Evolutionary conservation across 37 sponge, comb jelly and placozoan genomes (phyloP), one percentile per base, ranked within the genome.

Genomic region (Diacarnus erythraeanus): DNA sequence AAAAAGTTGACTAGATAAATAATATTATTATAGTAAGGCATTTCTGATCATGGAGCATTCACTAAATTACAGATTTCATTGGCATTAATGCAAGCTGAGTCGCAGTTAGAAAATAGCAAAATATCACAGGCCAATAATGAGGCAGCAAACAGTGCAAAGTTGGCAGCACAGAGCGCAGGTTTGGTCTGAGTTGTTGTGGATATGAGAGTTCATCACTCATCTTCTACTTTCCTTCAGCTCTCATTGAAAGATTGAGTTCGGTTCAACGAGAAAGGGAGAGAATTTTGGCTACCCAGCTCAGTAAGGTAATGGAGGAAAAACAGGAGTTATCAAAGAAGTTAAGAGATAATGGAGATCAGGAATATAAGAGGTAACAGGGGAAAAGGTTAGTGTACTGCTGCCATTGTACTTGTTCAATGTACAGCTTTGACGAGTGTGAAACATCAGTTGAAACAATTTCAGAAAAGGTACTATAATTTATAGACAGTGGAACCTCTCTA

Each of bases 101-200:
- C 41, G 1, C 57, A 69, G 29, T 39, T 80, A 21, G 17, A 80
- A 37, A 51, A 31, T 12, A 0, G 47, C 40, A 51, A 57, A 37
- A 36, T 70, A 1, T 15, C 71, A 23, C 70, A 80, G 58, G 69
- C 68, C 3, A 42, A 57, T 17, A 25, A 37, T 44, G 80, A 80
- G 5, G 51, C 80, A 36, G 38, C 57, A 21, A 70, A 69, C 58
- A 80, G 71, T 38, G 80, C 80, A 5, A 68, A 51, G 36, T 15
- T 54, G 18, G 71, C 80, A 30, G 70, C 80, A 23, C 80, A 80
- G 41, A 80, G 71, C 20, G 71, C 80, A 61, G 77, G 77, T 76
- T 37, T 1, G n/a, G 12, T 5, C 21, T 39, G 9, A n/a, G n/a
- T n/a, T n/a, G n/a, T n/a, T n/a, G n/a, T n/a, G n/a, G n/a, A 47